A percentile compares a stretch with the other conserved stretches of the same genome.
Conservation (phyloP, 2,113 vertebrate genomes). For the Grallaria varia region DNA sequence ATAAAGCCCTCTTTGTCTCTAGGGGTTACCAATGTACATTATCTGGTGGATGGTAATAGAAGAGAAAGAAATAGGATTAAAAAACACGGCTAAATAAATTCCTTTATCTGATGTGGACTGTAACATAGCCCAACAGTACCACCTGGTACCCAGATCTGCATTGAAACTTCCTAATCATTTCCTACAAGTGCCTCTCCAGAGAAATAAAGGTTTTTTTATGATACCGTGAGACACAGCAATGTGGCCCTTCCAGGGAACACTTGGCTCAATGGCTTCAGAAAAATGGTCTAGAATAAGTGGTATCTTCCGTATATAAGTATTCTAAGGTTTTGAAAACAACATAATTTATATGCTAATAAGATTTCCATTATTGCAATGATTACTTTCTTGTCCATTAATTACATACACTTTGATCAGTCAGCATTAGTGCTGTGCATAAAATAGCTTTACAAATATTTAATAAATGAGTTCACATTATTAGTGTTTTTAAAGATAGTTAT, state of each 20-base stretch:
- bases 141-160: not conserved
- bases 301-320: not conserved
- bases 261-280: not conserved
- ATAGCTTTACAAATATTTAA: slow-evolving; percentile 44
- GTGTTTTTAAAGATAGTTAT: slow-evolving; percentile 21
- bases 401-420: slow-evolving; percentile 15
- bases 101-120: not conserved
- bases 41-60: not conserved
- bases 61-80: not conserved
- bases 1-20: not conserved
- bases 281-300: not conserved
- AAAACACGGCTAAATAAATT: not conserved
- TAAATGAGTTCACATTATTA: not conserved
- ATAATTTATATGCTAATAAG: slow-evolving; percentile 26
- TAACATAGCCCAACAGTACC: not conserved
- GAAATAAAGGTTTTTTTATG: not conserved
- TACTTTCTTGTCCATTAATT: slow-evolving; percentile 52
- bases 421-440: slow-evolving; percentile 14
- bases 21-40: not conserved
- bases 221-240: not conserved
- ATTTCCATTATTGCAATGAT: not conserved
- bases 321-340: slow-evolving; percentile 7
- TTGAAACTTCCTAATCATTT: not conserved
- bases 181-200: fast-evolving
- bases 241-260: not conserved